Evolutionary conservation across 2,888 invertebrate species (phyloP), one percentile per base, ranked within the genome.

Genomic region (Cistogaster globosa): DNA sequence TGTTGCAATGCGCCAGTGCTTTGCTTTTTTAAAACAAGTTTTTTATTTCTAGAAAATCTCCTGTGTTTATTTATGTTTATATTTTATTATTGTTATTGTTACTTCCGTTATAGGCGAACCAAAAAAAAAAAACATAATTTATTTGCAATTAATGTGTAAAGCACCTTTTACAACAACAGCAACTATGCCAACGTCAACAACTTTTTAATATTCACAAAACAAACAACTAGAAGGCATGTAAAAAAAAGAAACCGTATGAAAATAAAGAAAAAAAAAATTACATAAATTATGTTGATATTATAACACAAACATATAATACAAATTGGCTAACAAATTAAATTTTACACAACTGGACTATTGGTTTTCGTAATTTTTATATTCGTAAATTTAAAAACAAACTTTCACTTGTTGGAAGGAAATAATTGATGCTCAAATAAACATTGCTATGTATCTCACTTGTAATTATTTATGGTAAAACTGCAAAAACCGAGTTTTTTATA

Each of bases 241-340:
- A 22, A 53, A 45, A 1, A 72, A 62, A 72, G 77, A 72, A 77
- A 77, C 60, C 45, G 65, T 67, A 67, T 67, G 71, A 71, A 80
- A 84, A 72, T 72, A 74, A 74, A 60, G 16, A 80, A 62, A 81
- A 80, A 62, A 81, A 78, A 53, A 5, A 85, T 78, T 85, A 82
- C 78, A 74, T 82, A 78, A 85, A 85, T 71, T 78, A 69, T 60
- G 63, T 69, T 76, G 57, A 75, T 75, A 71, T 53, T 71, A 20
- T 63, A 78, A 69, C 75, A 71, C 26, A 58, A 74, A 67, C 65
- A 63, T 60, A 45, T 14, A 45, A 32, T 65, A 58, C 51, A 48
- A 7, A 38, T 26, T 45, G 14, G 14, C 5, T 1, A 8, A 20
- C 58, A 57, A 71, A 55, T 75, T 71, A 22, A 71, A 71, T 75